These are phyloP conservation scores for Apostichopus californicus DNA, from an alignment of 35 echinoderm and acorn worm genomes.

Conservation along the genomic window DNA sequence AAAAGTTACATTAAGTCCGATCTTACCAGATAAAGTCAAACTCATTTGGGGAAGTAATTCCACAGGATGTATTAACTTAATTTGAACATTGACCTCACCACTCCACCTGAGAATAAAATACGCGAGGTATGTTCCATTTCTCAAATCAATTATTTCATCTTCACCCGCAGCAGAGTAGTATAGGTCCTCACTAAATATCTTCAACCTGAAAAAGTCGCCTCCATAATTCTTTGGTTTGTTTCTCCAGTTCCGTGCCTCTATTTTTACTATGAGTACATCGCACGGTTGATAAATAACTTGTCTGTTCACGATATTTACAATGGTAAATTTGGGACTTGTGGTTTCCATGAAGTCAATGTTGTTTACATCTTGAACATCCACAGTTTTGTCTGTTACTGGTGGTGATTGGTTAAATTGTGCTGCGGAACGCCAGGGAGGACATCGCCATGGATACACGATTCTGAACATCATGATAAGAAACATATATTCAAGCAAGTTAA, in stretches of 20 bases:
- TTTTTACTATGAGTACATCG: conserved; percentile 24
- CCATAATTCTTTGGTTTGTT: conserved; percentile 32
- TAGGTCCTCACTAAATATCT: conserved; percentile 27
- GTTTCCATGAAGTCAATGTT: neutral
- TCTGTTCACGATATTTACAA: neutral
- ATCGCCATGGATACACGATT: too few species aligned
- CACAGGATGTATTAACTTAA: conserved; percentile 22
- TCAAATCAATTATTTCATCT: conserved; percentile 33
- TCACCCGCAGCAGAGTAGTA: conserved; percentile 17
- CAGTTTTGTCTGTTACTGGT: too few species aligned
- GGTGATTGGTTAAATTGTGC: too few species aligned
- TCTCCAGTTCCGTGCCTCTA: conserved; percentile 36
- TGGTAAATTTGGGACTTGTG: conserved; percentile 1
- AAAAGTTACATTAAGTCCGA: neutral
- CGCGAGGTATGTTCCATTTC: conserved; percentile 37
- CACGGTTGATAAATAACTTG: neutral
- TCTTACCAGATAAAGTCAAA: neutral
- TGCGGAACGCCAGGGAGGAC: too few species aligned
- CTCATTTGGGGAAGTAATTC: conserved; percentile 19
- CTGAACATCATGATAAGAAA: too few species aligned
- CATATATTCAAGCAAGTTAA: too few species aligned
- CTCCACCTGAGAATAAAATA: conserved; percentile 44
- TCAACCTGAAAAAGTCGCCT: conserved; percentile 23
- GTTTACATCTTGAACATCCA: too few species aligned
- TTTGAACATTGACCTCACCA: neutral